Conservation (phyloP, 2,888 invertebrate species). For the Scaptomyza flava region DNA sequence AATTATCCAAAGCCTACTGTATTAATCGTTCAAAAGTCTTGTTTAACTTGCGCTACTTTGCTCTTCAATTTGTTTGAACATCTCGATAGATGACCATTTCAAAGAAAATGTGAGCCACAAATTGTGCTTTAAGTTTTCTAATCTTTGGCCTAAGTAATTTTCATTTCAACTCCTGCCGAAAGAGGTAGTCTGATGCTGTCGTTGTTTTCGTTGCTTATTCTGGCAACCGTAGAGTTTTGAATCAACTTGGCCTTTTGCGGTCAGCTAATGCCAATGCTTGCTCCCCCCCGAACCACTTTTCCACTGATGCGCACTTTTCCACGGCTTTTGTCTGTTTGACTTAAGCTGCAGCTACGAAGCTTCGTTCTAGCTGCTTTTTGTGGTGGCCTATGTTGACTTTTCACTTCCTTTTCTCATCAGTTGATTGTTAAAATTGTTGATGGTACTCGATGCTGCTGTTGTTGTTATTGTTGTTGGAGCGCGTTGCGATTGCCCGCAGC, state of each 20-base stretch:
- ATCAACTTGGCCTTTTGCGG: slow-evolving; percentile 59
- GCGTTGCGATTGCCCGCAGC: slow-evolving; percentile 54
- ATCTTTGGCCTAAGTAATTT: slow-evolving; percentile 56
- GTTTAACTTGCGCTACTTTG: slow-evolving; percentile 20
- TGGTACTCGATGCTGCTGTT: slow-evolving; percentile 34
- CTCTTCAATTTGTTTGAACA: slow-evolving; percentile 21
- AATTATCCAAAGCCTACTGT: slow-evolving; percentile 22
- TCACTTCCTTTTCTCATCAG: slow-evolving; percentile 80
- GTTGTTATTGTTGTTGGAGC: slow-evolving; percentile 29
- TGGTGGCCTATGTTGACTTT: slow-evolving; percentile 77
- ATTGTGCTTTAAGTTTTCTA: slow-evolving; percentile 30
- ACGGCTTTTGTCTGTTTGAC: slow-evolving; percentile 48
- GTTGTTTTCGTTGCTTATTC: slow-evolving; percentile 21
- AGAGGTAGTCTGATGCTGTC: neutral
- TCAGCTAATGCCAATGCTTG: slow-evolving; percentile 56
- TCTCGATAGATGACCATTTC: slow-evolving; percentile 24
- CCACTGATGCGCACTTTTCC: slow-evolving; percentile 47
- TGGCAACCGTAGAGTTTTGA: slow-evolving; percentile 1
- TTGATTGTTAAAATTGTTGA: slow-evolving; percentile 77
- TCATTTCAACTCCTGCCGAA: slow-evolving; percentile 47
- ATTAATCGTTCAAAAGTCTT: slow-evolving; percentile 13
- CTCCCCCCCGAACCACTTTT: neutral
- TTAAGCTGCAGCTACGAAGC: slow-evolving; percentile 6
- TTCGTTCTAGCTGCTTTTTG: slow-evolving; percentile 43
- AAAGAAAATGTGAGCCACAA: slow-evolving; percentile 10